A percentile compares a stretch with the other conserved stretches of the same genome.
Conservation (phyloP, 2,113 vertebrate genomes). For the Pygathrix nemaeus region DNA sequence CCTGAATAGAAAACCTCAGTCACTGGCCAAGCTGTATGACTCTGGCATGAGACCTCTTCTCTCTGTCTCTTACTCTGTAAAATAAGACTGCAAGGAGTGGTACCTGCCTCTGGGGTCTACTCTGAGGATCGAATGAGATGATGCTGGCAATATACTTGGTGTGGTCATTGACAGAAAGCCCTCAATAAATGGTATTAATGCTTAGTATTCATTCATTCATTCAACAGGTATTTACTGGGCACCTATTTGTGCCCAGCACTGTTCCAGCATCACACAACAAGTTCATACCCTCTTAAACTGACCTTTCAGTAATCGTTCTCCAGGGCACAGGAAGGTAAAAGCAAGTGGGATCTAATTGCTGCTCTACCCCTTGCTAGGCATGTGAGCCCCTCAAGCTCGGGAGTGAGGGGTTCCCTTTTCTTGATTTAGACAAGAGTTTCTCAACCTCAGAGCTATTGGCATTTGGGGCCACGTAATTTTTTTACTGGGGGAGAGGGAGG, state of each 20-base stretch:
- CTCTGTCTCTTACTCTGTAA: background rate
- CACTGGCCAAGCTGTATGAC: background rate
- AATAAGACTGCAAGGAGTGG: fast-evolving
- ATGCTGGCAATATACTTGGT: fast-evolving
- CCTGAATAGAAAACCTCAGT: background rate
- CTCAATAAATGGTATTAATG: fast-evolving
- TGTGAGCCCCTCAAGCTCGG: background rate
- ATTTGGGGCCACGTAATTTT: fast-evolving
- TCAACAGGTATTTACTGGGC: background rate
- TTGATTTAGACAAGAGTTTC: background rate
- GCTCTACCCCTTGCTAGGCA: fast-evolving
- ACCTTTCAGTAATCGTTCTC: background rate
- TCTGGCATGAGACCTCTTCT: background rate
- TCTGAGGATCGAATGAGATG: background rate
- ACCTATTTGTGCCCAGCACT: background rate
- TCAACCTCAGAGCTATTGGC: background rate
- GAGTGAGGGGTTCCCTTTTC: background rate
- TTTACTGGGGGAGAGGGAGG: background rate
- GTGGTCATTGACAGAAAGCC: background rate
- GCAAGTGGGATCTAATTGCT: too few species aligned
- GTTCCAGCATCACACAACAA: background rate
- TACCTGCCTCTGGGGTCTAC: background rate
- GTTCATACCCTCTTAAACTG: background rate
- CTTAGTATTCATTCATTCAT: background rate
- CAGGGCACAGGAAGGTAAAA: background rate